Conservation (phyloP, 2,797 vertebrate species). For the Decapterus maruadsi region DNA sequence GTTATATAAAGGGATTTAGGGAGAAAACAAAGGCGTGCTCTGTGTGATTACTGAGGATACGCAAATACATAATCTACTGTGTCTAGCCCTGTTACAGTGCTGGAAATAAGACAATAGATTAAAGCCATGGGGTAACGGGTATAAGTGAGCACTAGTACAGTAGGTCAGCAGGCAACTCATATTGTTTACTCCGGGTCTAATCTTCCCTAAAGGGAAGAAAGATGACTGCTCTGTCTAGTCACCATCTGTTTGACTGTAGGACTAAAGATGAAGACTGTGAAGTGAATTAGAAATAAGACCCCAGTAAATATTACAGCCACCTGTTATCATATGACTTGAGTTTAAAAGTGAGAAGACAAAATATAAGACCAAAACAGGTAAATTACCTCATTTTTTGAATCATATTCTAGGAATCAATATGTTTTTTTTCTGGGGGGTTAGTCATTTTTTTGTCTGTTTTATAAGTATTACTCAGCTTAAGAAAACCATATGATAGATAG, state of each 20-base stretch:
- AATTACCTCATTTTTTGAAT: too few species aligned
- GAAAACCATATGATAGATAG: too few species aligned
- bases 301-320: too few species aligned
- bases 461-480: too few species aligned
- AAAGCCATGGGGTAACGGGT: constrained; percentile 1
- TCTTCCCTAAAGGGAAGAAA: neutral
- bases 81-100: constrained; percentile 33
- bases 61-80: constrained; percentile 53
- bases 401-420: neutral
- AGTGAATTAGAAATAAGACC: neutral
- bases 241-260: neutral
- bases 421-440: too few species aligned
- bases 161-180: neutral
- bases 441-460: too few species aligned
- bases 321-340: too few species aligned
- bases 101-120: constrained; percentile 38
- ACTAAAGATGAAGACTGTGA: neutral
- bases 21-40: constrained; percentile 59
- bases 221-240: neutral
- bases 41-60: constrained; percentile 55
- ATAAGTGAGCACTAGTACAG: constrained; percentile 23
- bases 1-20: constrained; percentile 73
- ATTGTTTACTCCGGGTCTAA: neutral
- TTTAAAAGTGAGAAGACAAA: too few species aligned
- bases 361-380: too few species aligned